Conservation (phyloP, 2,888 invertebrate species). For the Malachius bipustulatus region DNA sequence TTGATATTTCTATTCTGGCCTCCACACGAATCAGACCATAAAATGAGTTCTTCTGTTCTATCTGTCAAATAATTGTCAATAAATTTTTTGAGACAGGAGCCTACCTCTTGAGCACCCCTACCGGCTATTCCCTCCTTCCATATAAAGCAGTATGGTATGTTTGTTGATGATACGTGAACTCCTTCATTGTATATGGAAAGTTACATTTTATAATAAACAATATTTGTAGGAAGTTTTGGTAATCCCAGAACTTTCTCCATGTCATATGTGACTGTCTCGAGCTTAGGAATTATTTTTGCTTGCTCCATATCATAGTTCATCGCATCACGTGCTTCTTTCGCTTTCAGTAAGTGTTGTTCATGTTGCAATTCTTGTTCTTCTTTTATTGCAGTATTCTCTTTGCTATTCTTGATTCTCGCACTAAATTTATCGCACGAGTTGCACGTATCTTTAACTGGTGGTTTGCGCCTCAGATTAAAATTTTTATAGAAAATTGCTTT, state of each 20-base stretch:
- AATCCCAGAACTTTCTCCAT: conserved; percentile 11
- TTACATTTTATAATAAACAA: conserved; percentile 16
- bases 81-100: conserved; percentile 19
- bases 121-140: conserved; percentile 24
- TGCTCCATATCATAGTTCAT: conserved; percentile 8
- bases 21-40: conserved; percentile 20
- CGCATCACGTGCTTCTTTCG: conserved; percentile 4
- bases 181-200: conserved; percentile 22
- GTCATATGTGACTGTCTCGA: conserved; percentile 9
- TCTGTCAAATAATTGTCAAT: conserved; percentile 12
- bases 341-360: conserved; percentile 8
- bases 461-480: too few relatives aligned
- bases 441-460: conserved; percentile 14
- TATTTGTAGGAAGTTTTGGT: conserved; percentile 16
- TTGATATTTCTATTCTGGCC: conserved; percentile 18
- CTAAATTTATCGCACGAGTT: conserved; percentile 9
- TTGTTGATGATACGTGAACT: conserved; percentile 17
- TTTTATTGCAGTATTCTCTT: conserved; percentile 6
- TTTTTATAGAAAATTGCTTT: too few relatives aligned
- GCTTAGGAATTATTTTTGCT: neutral
- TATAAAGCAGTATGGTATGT: conserved; percentile 20
- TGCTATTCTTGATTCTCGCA: conserved; percentile 9
- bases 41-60: conserved; percentile 14
- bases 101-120: conserved; percentile 23
- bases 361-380: conserved; percentile 8